phyloP scores from a whole-genome alignment of 2,797 vertebrate species.

The Chelidonichthys spinosus region DNA sequence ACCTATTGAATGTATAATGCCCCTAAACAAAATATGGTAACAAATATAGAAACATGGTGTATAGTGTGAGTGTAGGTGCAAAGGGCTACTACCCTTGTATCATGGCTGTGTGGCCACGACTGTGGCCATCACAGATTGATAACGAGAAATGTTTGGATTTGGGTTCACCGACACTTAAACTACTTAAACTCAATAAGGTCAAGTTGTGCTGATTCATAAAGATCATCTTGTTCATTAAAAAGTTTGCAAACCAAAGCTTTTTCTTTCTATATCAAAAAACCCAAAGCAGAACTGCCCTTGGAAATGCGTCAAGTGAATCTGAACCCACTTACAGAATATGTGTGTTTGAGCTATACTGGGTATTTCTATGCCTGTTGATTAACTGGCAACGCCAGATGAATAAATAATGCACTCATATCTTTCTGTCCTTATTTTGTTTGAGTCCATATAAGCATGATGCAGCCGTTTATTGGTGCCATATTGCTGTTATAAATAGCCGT shows the following conservation, averaged over 20 bases:
- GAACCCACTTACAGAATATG: not conserved
- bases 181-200: not conserved
- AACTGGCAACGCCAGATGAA: not conserved
- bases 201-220: not conserved
- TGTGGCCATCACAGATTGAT: no score
- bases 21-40: no score
- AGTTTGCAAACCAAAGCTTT: not conserved
- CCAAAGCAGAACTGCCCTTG: not conserved
- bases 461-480: conserved; percentile 1
- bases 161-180: no score
- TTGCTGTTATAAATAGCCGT: conserved; percentile 21
- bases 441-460: not conserved
- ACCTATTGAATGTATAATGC: no score
- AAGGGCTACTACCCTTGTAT: no score
- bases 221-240: not conserved
- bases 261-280: not conserved
- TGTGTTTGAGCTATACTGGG: not conserved
- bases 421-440: not conserved
- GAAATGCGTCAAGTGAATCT: not conserved
- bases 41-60: no score
- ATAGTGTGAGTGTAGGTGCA: no score
- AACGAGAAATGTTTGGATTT: no score
- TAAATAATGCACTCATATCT: not conserved
- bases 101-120: no score
- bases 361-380: not conserved